Evolutionary conservation across 2,797 vertebrate species (phyloP), one percentile per base, ranked within the genome.

Genomic region (Gymnocypris eckloni): DNA sequence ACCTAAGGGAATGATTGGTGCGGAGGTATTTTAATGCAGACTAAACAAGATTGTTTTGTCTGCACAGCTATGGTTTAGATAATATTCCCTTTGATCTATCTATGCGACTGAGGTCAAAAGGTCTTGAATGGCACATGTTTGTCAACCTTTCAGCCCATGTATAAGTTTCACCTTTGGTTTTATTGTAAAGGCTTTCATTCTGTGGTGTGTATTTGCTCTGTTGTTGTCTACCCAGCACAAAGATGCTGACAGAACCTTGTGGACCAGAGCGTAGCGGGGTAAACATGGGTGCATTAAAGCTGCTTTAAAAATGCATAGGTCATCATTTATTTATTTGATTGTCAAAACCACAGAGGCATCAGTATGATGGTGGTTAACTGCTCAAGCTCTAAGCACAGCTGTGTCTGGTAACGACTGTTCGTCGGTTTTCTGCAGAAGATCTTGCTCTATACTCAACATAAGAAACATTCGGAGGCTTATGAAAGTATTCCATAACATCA

Each of bases 311-410:
- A 89, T 87, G 84, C 73, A 89, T 64, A 75, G 79, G 78, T 86
- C 79, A 87, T 88, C 3, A 86, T 82, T 86, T 89, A 90, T 90
- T 89, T 61, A 89, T 82, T 56, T 61, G 50, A 86, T 79, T 86
- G 84, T 87, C 82, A 72, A 77, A 86, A 67, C 43, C 20, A 18
- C 77, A 66, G 56, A 81, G 39, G 59, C 75, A 77, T 82, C 64
- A 50, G 67, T 52, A 10, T 0, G 33, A 48, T 83, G 48, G 69
- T 71, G 37, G 70, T 83, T 43, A 83, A 81, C 66, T 13, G 8
- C 41, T 79, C 54, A 59, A 83, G n/a, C 69, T 79, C 6, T 12
- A 22, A 78, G 45, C 59, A 75, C 33, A 52, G 59, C 18, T 54
- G 33, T 70, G 22, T 69, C 66, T 33, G 39, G 15, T 79, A 45